phyloP scores from a whole-genome alignment of 1,140 invertebrate species.

The Sinella curviseta region DNA sequence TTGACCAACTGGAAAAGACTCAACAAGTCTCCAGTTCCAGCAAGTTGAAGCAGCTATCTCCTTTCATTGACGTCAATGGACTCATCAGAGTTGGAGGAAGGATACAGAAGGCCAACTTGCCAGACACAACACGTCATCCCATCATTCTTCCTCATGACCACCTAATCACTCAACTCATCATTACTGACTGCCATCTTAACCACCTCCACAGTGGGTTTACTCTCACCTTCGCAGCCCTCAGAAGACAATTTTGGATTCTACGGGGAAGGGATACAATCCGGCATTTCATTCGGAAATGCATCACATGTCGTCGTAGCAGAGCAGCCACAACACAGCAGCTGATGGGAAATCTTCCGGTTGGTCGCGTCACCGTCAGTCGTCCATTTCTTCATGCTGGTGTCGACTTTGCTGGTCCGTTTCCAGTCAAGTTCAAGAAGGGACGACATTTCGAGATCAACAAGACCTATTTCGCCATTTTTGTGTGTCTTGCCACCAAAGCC shows the following conservation, averaged over 20 bases:
- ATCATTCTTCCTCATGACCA: slow-evolving; percentile 50
- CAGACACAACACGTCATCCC: slow-evolving; percentile 50
- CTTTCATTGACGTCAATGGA: slow-evolving; percentile 48
- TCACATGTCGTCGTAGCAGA: slow-evolving; percentile 42
- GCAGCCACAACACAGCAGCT: not conserved
- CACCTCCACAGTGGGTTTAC: not conserved
- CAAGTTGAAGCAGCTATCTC: not conserved
- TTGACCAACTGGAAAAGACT: slow-evolving; percentile 29
- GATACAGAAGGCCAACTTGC: slow-evolving; percentile 48
- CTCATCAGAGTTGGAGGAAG: slow-evolving; percentile 55
- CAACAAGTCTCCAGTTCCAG: slow-evolving; percentile 19
- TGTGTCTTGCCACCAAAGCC: slow-evolving; percentile 41
- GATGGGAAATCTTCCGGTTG: slow-evolving; percentile 18
- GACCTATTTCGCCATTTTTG: slow-evolving; percentile 42
- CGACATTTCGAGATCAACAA: not conserved
- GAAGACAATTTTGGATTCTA: slow-evolving; percentile 51
- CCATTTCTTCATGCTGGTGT: slow-evolving; percentile 6
- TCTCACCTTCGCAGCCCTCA: not conserved
- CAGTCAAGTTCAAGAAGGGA: not conserved
- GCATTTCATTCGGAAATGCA: slow-evolving; percentile 47
- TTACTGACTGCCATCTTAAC: not conserved
- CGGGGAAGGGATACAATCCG: slow-evolving; percentile 43
- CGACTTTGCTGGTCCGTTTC: slow-evolving; percentile 26
- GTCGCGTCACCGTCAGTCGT: not conserved
- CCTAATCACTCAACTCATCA: not conserved